Base-by-base conservation (phyloP, 2,113 vertebrate genomes). In the Xenopus borealis region DNA sequence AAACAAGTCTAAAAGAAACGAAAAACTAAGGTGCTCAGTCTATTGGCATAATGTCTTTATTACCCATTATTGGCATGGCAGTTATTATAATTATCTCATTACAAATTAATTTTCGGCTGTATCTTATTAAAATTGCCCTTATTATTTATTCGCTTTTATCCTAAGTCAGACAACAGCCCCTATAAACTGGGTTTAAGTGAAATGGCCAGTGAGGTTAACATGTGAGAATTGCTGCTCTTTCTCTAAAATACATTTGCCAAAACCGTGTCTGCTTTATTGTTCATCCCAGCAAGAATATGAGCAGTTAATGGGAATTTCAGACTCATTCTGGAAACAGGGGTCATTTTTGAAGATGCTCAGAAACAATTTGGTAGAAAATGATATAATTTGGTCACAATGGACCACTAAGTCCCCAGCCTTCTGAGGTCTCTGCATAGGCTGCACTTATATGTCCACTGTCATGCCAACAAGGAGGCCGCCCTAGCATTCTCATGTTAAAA, bases 71-170 rank as follows among this genome's bases (percentile, higher is more conserved):
- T 2, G 12, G 12, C 71, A 78, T 78, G 12, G 78, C 78, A 61
- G 79, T 72, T 27, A 27, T 27, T 80, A 78, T 40, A 16, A 1
- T 59, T 72, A 71, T 62, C 44, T 57, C 69, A 58, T 76, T 71
- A 75, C 66, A 69, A 50, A 72, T 45, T 66, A 45, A 69, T 66
- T 23, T 82, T 65, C 64, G 78, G 57, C 50, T 69, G 66, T 72
- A 33, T 63, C 58, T 79, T 78, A 19, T 58, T 44, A 61, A 81
- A 79, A 80, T 67, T 45, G 55, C 23, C 23, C 13, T 62, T 19
- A 66, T 70, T 61, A 74, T 73, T 67, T 75, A 23, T 69, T 70
- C 53, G 74, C 58, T 67, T 79, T 71, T 59, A 80, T 68, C 67
- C 50, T 69, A 30, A 67, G 16, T 47, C 17, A 73, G 78, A 71